Evolutionary conservation across 2,888 invertebrate species (phyloP).

Genomic region (Polylopha cassiicola): DNA sequence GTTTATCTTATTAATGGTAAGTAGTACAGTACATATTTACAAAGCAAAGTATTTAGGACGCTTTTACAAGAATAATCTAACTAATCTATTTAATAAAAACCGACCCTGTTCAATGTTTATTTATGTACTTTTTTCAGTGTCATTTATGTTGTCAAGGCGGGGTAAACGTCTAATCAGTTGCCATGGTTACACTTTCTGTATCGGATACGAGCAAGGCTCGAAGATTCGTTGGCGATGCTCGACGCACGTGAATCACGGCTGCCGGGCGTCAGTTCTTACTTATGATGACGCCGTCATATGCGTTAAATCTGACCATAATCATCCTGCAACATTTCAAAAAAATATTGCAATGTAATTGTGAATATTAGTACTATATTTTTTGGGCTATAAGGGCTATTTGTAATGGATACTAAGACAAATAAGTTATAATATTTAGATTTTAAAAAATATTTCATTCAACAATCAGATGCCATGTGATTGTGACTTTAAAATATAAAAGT

Average conservation of each 20-base stretch:
- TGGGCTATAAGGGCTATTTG: too few relatives aligned
- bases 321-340: not conserved
- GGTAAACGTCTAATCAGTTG: slow-evolving; percentile 5
- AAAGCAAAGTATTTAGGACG: too few relatives aligned
- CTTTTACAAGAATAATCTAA: too few relatives aligned
- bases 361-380: too few relatives aligned
- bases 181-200: slow-evolving; percentile 1
- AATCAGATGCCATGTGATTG: too few relatives aligned
- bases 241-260: slow-evolving; percentile 5
- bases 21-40: too few relatives aligned
- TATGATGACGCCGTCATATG: not conserved
- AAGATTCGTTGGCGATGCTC: slow-evolving; percentile 9
- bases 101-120: too few relatives aligned
- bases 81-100: too few relatives aligned
- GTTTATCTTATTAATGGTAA: too few relatives aligned
- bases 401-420: not conserved
- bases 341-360: not conserved
- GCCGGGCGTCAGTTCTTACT: slow-evolving; percentile 3
- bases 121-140: too few relatives aligned
- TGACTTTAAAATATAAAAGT: not conserved
- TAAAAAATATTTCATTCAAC: too few relatives aligned
- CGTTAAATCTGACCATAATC: slow-evolving; percentile 1
- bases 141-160: too few relatives aligned
- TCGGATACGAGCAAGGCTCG: not conserved
- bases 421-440: not conserved